Conservation (phyloP, 1,140 invertebrate species). For the Melitaea cinxia region DNA sequence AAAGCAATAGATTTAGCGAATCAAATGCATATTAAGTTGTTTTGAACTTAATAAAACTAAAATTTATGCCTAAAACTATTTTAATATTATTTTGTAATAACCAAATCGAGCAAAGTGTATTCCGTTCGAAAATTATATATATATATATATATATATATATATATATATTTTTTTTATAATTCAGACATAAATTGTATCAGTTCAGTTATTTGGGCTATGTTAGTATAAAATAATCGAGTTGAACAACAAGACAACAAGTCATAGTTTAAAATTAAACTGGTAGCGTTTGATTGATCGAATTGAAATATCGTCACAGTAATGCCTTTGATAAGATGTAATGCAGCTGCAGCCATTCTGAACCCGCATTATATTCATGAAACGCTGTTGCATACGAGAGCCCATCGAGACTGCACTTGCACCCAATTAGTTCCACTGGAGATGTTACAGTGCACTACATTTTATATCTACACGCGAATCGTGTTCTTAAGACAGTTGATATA, state of each 20-base stretch:
- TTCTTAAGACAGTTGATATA: slow-evolving; percentile 1
- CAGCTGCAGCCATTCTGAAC: slow-evolving; percentile 45
- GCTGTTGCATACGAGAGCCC: slow-evolving; percentile 46
- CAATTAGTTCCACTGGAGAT: slow-evolving; percentile 56
- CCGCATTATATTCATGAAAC: slow-evolving; percentile 33
- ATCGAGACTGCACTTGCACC: slow-evolving; percentile 58
- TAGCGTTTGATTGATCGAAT: slow-evolving; percentile 30
- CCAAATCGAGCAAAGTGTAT: too few species aligned
- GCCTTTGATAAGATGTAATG: slow-evolving; percentile 58
- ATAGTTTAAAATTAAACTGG: slow-evolving; percentile 7
- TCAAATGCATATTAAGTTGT: too few species aligned
- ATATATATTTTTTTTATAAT: too few species aligned
- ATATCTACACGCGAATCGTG: neutral
- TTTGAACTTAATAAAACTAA: too few species aligned
- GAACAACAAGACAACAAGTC: neutral
- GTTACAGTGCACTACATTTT: slow-evolving; percentile 19
- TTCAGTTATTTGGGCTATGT: neutral
- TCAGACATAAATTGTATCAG: too few species aligned
- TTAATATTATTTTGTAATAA: too few species aligned
- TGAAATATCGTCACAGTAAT: slow-evolving; percentile 30
- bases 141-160: too few species aligned
- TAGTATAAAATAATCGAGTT: neutral
- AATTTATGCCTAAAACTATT: too few species aligned
- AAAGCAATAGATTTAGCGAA: too few species aligned
- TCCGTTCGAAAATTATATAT: too few species aligned